Conservation (phyloP, 37 sponge, comb jelly and placozoan species). For the Petrosia ficiformis region DNA sequence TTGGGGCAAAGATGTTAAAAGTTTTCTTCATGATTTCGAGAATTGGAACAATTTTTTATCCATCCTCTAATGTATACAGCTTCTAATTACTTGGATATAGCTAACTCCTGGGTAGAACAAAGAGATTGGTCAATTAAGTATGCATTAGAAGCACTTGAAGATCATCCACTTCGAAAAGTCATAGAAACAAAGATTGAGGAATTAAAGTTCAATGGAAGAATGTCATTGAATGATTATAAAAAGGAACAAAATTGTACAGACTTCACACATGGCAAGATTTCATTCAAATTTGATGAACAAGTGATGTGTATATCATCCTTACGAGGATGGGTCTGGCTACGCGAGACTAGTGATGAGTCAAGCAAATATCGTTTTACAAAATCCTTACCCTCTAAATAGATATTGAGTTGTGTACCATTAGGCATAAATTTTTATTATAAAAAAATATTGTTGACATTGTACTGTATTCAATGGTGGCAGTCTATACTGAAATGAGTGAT, state of each 20-base stretch:
- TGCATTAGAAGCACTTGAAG: slow-evolving; percentile 37
- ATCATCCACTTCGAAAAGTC: slow-evolving; percentile 30
- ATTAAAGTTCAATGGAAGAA: slow-evolving; percentile 37
- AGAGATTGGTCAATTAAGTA: slow-evolving; percentile 46
- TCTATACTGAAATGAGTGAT: no score
- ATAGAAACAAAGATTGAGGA: slow-evolving; percentile 13
- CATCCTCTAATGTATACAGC: neutral
- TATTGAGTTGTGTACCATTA: no score
- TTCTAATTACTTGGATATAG: slow-evolving; percentile 43
- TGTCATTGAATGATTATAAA: slow-evolving; percentile 22
- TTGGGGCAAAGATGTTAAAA: slow-evolving; percentile 77
- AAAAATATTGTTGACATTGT: no score
- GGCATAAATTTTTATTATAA: no score
- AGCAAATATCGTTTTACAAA: slow-evolving; percentile 39
- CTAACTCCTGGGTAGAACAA: slow-evolving; percentile 70
- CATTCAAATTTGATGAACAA: no score
- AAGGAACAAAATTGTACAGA: no score
- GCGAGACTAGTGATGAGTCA: slow-evolving; percentile 29
- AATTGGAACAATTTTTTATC: slow-evolving; percentile 53
- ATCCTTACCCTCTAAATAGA: slow-evolving; percentile 24
- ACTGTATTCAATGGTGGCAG: no score
- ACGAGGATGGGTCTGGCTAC: no score
- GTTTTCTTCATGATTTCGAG: slow-evolving; percentile 44
- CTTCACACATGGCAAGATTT: no score
- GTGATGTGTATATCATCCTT: no score